Percentiles rank a stretch among this genome's conserved stretches.
Conservation (phyloP, 2,797 vertebrate species). For the Australoheros facetus region DNA sequence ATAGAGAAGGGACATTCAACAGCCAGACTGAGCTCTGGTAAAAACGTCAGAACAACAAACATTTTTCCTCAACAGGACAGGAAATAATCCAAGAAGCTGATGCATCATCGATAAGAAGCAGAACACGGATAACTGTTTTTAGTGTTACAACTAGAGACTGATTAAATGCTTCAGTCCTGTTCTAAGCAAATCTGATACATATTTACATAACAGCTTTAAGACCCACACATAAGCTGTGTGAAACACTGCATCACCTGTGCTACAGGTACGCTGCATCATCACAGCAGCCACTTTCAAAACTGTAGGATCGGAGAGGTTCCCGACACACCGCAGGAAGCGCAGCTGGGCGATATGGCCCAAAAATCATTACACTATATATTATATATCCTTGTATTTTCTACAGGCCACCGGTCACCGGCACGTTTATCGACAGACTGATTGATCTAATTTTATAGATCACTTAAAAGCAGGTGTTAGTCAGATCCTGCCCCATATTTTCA, state of each 20-base stretch:
- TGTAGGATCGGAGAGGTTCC: fast-evolving
- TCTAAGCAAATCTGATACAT: neutral
- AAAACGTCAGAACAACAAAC: no score
- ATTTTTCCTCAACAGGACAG: no score
- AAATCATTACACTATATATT: neutral
- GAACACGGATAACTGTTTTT: no score
- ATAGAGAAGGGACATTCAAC: no score
- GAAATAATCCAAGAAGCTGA: no score
- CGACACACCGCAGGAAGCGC: neutral
- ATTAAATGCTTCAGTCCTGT: neutral
- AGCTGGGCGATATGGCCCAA: neutral
- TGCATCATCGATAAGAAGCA: no score
- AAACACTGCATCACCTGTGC: neutral
- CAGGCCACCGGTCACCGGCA: neutral
- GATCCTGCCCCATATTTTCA: neutral
- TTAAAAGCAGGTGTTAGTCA: neutral
- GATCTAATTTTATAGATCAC: neutral
- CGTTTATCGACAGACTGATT: no score
- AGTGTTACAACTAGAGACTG: neutral
- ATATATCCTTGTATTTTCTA: neutral
- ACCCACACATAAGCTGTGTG: neutral
- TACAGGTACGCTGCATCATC: neutral
- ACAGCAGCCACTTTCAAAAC: neutral
- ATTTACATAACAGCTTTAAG: neutral
- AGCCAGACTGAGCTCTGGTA: no score